Evolutionary conservation across 2,888 invertebrate species (phyloP), one percentile per base, ranked within the genome.

Genomic region (Lithosia quadra): DNA sequence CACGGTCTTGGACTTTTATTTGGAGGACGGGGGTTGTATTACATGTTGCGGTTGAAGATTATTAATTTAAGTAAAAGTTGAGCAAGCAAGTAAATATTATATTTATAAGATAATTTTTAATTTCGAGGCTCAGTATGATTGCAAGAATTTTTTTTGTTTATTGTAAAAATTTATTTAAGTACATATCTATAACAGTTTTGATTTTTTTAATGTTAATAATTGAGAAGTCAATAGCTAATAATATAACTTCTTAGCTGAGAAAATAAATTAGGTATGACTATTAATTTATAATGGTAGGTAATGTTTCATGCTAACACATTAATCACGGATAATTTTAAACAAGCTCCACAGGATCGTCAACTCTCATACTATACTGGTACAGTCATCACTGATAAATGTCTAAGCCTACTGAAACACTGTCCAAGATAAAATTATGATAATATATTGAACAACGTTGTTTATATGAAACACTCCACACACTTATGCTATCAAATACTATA

Each of bases 351-450:
- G 9, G 39, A 63, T 63, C 56, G 24, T 55, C 28, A 61, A 39
- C 69, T 69, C 66, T 69, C 55, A 36, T 65, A 58, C 64, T 64
- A 68, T 62, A 63, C 57, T 43, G 59, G 65, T 72, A 73, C 36
- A 72, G 69, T 71, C 68, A 73, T 77, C 74, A 81, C 77, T 79
- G 73, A 73, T 73, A 78, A 74, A 71, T 7, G 72, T 77, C 80
- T 79, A 75, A 65, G 62, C 82, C 77, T 77, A 73, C 68, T 71
- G 67, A 67, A 76, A 76, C 76, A 76, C 49, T 68, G 77, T 81
- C 77, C 72, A 76, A 78, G 76, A 79, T 69, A 76, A 81, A 81
- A 77, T 70, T 67, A 79, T 81, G 73, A 77, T 59, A 39, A 53
- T 18, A 24, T 21, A 34, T 24, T 39, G 39, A 13, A 36, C 43